Conservation (phyloP, 2,113 vertebrate species). For the Zosterops pallidus region DNA sequence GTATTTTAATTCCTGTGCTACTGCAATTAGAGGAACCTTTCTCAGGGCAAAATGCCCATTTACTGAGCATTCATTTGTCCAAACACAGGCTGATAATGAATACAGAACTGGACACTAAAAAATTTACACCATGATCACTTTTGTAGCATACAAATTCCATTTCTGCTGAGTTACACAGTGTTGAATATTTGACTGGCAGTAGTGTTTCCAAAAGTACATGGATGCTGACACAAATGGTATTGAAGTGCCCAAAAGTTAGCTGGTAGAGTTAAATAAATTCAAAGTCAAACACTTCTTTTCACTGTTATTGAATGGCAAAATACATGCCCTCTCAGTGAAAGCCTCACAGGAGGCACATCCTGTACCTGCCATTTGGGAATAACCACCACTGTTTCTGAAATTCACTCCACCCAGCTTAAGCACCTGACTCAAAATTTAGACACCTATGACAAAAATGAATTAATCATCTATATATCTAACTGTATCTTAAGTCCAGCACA, state of each 20-base stretch:
- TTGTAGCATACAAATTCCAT: not conserved
- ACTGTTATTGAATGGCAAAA: not conserved
- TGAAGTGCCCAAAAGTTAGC: not conserved
- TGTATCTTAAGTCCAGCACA: not conserved
- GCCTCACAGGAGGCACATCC: not conserved
- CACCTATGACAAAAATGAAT: not conserved
- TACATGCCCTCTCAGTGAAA: not conserved
- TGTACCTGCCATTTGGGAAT: not conserved
- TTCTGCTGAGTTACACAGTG: not conserved
- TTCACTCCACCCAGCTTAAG: not conserved
- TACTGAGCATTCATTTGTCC: not conserved
- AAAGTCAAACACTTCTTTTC: not conserved
- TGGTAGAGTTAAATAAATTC: not conserved
- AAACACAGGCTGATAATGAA: not conserved
- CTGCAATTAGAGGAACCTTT: not conserved
- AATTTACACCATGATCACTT: not conserved
- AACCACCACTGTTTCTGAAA: fast-evolving
- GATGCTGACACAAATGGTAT: not conserved
- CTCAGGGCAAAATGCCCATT: not conserved
- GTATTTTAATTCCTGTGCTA: not conserved
- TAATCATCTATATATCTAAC: not conserved
- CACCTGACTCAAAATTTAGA: not conserved
- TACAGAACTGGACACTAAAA: not conserved
- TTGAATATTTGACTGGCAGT: not conserved
- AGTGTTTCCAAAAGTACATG: not conserved